Evolutionary conservation across 2,113 vertebrate genomes (phyloP).

Genomic region (Rhizomys pruinosus): DNA sequence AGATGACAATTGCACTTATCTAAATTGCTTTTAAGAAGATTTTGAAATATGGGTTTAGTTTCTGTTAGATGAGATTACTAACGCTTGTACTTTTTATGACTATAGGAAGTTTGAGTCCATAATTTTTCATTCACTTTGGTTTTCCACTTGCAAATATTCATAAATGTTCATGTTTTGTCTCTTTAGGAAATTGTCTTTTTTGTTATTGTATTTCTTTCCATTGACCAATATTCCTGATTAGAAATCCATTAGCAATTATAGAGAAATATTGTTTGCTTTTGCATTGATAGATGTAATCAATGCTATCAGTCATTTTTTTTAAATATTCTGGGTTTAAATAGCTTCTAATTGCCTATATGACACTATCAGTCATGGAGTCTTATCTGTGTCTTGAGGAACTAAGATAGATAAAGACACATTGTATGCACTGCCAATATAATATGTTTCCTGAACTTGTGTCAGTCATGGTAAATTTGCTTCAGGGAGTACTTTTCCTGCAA

Average conservation of each 20-base stretch:
- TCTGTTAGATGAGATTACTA: neutral
- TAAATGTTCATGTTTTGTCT: neutral
- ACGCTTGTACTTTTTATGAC: neutral
- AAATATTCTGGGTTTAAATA: neutral
- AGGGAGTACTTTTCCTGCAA: neutral
- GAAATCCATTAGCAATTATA: neutral
- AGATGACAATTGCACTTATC: neutral
- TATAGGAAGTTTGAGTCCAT: neutral
- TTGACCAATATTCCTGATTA: neutral
- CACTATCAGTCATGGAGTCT: neutral
- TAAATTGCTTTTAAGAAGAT: neutral
- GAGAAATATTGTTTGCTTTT: neutral
- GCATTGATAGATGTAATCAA: neutral
- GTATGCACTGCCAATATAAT: no score
- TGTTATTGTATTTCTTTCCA: neutral
- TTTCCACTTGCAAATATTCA: neutral
- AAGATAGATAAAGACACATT: no score
- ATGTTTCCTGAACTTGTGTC: neutral
- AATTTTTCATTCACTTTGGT: neutral
- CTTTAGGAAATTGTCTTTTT: neutral
- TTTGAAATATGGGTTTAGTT: neutral
- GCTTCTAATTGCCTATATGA: neutral
- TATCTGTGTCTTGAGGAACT: neutral
- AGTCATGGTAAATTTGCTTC: neutral
- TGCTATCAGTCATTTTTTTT: no score